A percentile compares a stretch with the other conserved stretches of the same genome.
Evolutionary conservation across 2,797 vertebrate species (phyloP).

Genomic region (Hydrophis major): DNA sequence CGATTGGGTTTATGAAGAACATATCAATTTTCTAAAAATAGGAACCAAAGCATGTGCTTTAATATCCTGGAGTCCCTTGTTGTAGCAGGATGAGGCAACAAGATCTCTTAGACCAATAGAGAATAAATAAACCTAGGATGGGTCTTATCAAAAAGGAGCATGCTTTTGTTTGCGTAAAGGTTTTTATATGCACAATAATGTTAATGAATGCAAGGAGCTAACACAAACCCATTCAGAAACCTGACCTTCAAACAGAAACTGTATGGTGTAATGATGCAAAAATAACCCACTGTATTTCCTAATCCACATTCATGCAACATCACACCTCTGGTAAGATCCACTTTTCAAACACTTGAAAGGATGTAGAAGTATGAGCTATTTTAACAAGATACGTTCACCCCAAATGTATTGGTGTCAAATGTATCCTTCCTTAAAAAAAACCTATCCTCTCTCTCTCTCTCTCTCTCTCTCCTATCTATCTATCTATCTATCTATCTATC

Average conservation of each 20-base stretch:
- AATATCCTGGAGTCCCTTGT: neutral
- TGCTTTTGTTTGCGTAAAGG: neutral
- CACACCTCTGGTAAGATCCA: neutral
- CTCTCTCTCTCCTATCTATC: neutral
- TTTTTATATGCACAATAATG: neutral
- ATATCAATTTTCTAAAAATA: neutral
- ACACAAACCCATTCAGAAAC: neutral
- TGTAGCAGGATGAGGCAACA: neutral
- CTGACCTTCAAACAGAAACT: neutral
- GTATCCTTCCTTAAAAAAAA: neutral
- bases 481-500: neutral
- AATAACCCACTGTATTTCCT: neutral
- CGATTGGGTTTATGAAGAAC: neutral
- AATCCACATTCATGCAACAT: neutral
- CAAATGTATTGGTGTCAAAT: neutral
- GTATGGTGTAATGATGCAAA: neutral
- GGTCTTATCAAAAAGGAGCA: neutral
- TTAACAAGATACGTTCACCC: conserved; percentile 1
- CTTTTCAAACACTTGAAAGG: neutral
- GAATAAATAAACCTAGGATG: neutral
- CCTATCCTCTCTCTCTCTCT: neutral
- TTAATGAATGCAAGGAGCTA: neutral
- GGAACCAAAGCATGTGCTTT: neutral
- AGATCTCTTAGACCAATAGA: neutral
- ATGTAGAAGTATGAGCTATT: conserved; percentile 15